These are phyloP conservation scores for Brenthis daphne DNA, from an alignment of 2,888 invertebrate genomes.

Conservation along the genomic window DNA sequence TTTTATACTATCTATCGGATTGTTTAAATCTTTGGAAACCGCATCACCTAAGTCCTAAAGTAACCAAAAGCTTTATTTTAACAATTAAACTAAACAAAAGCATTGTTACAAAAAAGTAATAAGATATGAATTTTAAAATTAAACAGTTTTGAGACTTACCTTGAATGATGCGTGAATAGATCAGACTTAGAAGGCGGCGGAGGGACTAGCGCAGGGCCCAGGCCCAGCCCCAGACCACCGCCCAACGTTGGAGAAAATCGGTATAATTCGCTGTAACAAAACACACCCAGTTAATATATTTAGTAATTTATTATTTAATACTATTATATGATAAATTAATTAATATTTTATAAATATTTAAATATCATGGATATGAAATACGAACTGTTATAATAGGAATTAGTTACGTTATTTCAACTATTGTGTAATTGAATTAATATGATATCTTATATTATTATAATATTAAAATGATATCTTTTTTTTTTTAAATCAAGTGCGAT, in stretches of 20 bases:
- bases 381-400: too few relatives aligned
- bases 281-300: neutral
- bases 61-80: too few relatives aligned
- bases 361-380: too few relatives aligned
- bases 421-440: too few relatives aligned
- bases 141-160: slow-evolving; percentile 75
- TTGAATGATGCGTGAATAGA: slow-evolving; percentile 72
- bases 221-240: slow-evolving; percentile 88
- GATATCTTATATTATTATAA: too few relatives aligned
- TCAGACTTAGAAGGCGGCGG: slow-evolving; percentile 88
- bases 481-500: too few relatives aligned
- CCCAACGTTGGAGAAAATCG: slow-evolving; percentile 95
- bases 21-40: too few relatives aligned
- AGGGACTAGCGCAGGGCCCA: slow-evolving; percentile 86
- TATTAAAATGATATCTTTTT: too few relatives aligned
- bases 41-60: too few relatives aligned
- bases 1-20: too few relatives aligned
- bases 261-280: slow-evolving; percentile 87
- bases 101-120: neutral
- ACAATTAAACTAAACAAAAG: too few relatives aligned
- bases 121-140: neutral
- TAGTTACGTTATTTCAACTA: too few relatives aligned
- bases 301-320: neutral
- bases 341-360: neutral
- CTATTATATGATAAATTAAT: neutral